Conservation (phyloP, 1,140 invertebrate genomes). For the Phthorimaea operculella region DNA sequence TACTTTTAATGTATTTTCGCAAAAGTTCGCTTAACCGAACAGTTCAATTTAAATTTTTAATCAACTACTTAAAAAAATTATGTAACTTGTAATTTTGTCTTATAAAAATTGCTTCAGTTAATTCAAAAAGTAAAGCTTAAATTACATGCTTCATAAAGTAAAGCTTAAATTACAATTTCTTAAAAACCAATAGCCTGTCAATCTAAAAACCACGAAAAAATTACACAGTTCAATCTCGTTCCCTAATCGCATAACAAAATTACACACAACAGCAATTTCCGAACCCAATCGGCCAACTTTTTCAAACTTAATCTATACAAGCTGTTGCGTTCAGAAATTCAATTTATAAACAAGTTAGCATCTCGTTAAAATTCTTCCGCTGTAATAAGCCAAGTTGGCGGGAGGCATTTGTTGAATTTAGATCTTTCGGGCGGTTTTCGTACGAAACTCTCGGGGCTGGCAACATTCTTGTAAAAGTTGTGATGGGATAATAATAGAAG, state of each 20-base stretch:
- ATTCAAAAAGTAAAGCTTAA: too few species aligned
- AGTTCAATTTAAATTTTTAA: too few species aligned
- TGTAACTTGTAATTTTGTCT: too few species aligned
- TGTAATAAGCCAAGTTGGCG: constrained; percentile 50
- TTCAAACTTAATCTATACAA: constrained; percentile 57
- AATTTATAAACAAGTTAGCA: constrained; percentile 54
- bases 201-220: too few species aligned
- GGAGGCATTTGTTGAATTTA: constrained; percentile 40
- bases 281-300: constrained; percentile 55
- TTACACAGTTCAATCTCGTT: too few species aligned
- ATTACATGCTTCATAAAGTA: too few species aligned
- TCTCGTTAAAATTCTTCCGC: constrained; percentile 61
- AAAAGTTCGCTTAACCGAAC: too few species aligned
- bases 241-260: neutral
- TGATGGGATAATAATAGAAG: neutral
- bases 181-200: too few species aligned
- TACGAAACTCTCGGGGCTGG: neutral
- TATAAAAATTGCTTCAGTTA: too few species aligned
- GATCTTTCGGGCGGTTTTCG: constrained; percentile 9
- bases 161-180: too few species aligned
- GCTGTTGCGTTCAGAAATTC: constrained; percentile 34
- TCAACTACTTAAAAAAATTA: too few species aligned
- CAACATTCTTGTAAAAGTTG: neutral
- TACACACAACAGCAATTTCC: constrained; percentile 27
- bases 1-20: too few species aligned